phyloP scores from a whole-genome alignment of 2,888 invertebrate species.

The Campaea margaritaria region DNA sequence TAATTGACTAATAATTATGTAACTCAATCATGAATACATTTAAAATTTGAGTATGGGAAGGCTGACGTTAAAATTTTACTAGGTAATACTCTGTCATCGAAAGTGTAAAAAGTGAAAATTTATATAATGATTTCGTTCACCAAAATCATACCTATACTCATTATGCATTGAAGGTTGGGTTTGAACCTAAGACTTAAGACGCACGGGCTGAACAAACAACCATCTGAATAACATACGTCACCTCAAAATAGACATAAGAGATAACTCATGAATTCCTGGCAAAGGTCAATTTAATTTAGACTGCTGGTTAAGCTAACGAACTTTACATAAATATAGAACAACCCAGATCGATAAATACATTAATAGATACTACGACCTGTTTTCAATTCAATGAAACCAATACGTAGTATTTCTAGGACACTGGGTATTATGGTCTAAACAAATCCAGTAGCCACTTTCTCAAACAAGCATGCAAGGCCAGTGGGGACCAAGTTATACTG shows the following conservation, averaged over 20 bases:
- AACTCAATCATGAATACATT: no score
- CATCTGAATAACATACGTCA: no score
- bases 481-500: slow-evolving; percentile 33
- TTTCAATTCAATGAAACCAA: slow-evolving; percentile 16
- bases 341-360: slow-evolving; percentile 19
- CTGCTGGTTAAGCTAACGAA: slow-evolving; percentile 13
- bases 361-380: slow-evolving; percentile 15
- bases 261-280: neutral
- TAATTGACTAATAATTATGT: neutral
- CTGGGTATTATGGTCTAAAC: slow-evolving; percentile 25
- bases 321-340: slow-evolving; percentile 11
- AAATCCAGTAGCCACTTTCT: slow-evolving; percentile 40
- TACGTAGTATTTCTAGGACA: slow-evolving; percentile 23
- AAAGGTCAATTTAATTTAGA: slow-evolving; percentile 6
- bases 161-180: no score
- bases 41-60: no score
- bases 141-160: no score
- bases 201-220: no score
- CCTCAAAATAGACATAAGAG: no score
- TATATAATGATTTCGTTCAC: no score
- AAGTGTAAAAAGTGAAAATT: neutral
- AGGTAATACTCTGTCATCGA: no score
- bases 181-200: no score
- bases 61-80: no score
- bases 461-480: slow-evolving; percentile 36